Base-by-base conservation (phyloP, 1,140 invertebrate genomes). In the Dendroctonus ponderosae region DNA sequence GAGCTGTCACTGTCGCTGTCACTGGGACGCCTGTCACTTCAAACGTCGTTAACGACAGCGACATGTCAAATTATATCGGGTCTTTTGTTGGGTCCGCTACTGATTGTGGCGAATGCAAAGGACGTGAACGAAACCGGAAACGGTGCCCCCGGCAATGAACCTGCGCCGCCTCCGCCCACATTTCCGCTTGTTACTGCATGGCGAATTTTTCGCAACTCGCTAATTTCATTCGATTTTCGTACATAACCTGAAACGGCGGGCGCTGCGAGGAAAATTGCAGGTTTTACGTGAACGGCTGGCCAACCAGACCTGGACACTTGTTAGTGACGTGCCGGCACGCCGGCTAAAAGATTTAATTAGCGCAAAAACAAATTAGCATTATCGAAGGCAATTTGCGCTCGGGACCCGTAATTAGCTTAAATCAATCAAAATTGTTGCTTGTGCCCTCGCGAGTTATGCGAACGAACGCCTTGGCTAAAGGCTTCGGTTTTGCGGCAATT, bases 91-190 rank as follows among this genome's bases (percentile, higher is more conserved):
- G 1, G 26, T 46, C 43, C 43, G 43, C 43, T 46, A 46, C 43
- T 46, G 43, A 46, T 12, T 12, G 43, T 46, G 8, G 43, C 43
- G 43, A 8, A 46, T 46, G 43, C 43, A 46, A 46, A 46, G 43
- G 43, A 46, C 43, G 43, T 12, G 43, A 12, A 12, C 43, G 43
- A 46, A 12, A 46, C 43, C 43, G 43, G 43, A 46, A 46, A 4
- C 43, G n/a, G 43, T 46, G 43, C 43, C 43, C n/a, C 43, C 43
- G 43, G n/a, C 43, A 46, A 46, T 46, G 43, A 46, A 46, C 43
- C 43, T 46, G 43, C n/a, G 43, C 43, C 43, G 43, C 43, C 43
- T 46, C 43, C 43, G 43, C 43, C 43, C 43, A 46, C 43, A 12
- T 12, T 46, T 46, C 43, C 43, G 43, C 43, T 46, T 46, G 43